Percentiles rank a stretch among this genome's conserved stretches.
phyloP scores from a whole-genome alignment of 2,888 invertebrate species.

The Sussaba pulchella region DNA sequence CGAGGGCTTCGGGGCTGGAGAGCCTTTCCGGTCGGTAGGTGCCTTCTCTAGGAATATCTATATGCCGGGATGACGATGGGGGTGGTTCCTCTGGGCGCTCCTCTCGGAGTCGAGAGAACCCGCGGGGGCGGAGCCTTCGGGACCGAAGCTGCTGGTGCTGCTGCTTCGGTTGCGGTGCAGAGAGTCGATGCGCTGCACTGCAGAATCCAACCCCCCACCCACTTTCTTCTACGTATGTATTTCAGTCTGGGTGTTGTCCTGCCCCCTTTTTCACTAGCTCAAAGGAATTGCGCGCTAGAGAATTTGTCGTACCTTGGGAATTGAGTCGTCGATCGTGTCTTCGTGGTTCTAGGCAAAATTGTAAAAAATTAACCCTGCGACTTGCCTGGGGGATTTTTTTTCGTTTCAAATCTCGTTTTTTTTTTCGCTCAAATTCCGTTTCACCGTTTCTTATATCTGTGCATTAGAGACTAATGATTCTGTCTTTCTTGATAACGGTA shows the following conservation, averaged over 20 bases:
- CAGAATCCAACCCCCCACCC: constrained; percentile 40
- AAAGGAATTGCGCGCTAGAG: no score
- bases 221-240: constrained; percentile 7
- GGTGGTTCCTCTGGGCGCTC: constrained; percentile 75
- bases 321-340: no score
- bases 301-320: no score
- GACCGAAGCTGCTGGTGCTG: constrained; percentile 62
- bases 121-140: constrained; percentile 82
- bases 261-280: background rate
- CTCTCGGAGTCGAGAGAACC: constrained; percentile 78
- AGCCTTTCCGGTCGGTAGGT: constrained; percentile 2
- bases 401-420: no score
- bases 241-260: constrained; percentile 1
- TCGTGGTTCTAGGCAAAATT: background rate
- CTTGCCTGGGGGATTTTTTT: no score
- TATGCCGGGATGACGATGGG: constrained; percentile 72
- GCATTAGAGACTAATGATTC: no score
- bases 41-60: constrained; percentile 37
- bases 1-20: background rate
- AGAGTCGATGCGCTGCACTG: constrained; percentile 59
- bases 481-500: no score
- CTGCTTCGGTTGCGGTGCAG: constrained; percentile 61
- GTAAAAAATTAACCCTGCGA: no score
- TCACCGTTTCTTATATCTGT: no score
- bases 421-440: no score